Conservation (phyloP, 2,888 invertebrate genomes). For the Coelopa pilipes region DNA sequence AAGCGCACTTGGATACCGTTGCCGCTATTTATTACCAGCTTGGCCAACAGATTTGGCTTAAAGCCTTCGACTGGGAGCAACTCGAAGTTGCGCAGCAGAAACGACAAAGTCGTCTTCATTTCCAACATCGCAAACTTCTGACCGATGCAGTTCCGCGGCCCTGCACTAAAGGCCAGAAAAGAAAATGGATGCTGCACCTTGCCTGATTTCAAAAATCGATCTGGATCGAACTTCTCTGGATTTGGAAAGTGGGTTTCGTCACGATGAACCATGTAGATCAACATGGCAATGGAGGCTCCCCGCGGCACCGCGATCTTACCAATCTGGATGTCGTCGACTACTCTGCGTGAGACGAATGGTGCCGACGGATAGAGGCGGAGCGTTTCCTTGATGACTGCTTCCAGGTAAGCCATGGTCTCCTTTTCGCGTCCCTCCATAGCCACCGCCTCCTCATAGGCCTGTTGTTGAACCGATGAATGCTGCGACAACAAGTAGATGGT, state of each 20-base stretch:
- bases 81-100: slow-evolving; percentile 59
- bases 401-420: slow-evolving; percentile 68
- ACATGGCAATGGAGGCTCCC: slow-evolving; percentile 61
- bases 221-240: slow-evolving; percentile 65
- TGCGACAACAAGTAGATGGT: slow-evolving; percentile 59
- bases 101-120: slow-evolving; percentile 59
- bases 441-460: slow-evolving; percentile 65
- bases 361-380: slow-evolving; percentile 70
- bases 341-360: slow-evolving; percentile 67
- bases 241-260: slow-evolving; percentile 68
- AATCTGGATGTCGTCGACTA: slow-evolving; percentile 67
- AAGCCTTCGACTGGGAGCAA: slow-evolving; percentile 58
- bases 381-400: too few relatives aligned
- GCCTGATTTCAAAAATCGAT: slow-evolving; percentile 58
- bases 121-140: slow-evolving; percentile 67
- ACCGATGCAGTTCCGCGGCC: slow-evolving; percentile 64
- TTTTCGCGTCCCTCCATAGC: slow-evolving; percentile 62
- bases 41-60: slow-evolving; percentile 55
- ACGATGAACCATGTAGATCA: slow-evolving; percentile 67
- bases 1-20: slow-evolving; percentile 61
- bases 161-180: slow-evolving; percentile 63
- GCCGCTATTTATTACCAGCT: slow-evolving; percentile 62
- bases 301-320: slow-evolving; percentile 66
- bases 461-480: slow-evolving; percentile 59
- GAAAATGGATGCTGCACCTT: slow-evolving; percentile 61